Conservation (phyloP, 2,888 invertebrate genomes). For the Liodrosophila aerea region DNA sequence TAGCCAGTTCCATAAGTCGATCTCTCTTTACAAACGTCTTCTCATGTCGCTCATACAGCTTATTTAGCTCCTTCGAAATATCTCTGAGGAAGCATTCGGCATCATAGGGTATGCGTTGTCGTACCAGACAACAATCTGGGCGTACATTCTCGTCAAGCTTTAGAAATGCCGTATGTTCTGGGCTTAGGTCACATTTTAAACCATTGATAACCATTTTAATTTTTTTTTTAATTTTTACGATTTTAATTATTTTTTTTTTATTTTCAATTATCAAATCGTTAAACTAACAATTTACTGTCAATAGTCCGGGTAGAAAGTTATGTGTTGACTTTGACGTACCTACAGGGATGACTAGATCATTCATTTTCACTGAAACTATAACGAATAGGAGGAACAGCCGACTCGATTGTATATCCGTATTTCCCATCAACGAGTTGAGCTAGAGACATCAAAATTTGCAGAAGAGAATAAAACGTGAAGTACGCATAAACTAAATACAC, state of each 20-base stretch:
- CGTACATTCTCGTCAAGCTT: slow-evolving; percentile 42
- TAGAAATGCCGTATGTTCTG: slow-evolving; percentile 46
- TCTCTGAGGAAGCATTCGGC: slow-evolving; percentile 55
- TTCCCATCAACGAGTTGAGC: no score
- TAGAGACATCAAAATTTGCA: no score
- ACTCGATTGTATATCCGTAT: no score
- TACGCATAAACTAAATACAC: slow-evolving; percentile 19
- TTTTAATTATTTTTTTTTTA: slow-evolving; percentile 25
- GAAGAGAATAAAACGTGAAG: no score
- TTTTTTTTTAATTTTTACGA: slow-evolving; percentile 3
- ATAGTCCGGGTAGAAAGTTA: no score
- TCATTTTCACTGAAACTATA: no score
- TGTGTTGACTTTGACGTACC: no score
- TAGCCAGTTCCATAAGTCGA: slow-evolving; percentile 66
- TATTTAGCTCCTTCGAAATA: slow-evolving; percentile 55
- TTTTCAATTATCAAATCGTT: slow-evolving; percentile 4
- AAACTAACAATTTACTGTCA: no score
- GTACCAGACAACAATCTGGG: slow-evolving; percentile 65
- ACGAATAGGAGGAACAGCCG: no score
- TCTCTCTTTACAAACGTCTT: slow-evolving; percentile 50
- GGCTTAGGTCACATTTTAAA: slow-evolving; percentile 60
- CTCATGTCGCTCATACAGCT: slow-evolving; percentile 53
- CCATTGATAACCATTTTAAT: slow-evolving; percentile 36
- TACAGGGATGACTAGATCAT: no score
- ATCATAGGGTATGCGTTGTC: slow-evolving; percentile 53